phyloP scores from a whole-genome alignment of 1,140 invertebrate genomes.

The Oncopodura yosiiana region DNA sequence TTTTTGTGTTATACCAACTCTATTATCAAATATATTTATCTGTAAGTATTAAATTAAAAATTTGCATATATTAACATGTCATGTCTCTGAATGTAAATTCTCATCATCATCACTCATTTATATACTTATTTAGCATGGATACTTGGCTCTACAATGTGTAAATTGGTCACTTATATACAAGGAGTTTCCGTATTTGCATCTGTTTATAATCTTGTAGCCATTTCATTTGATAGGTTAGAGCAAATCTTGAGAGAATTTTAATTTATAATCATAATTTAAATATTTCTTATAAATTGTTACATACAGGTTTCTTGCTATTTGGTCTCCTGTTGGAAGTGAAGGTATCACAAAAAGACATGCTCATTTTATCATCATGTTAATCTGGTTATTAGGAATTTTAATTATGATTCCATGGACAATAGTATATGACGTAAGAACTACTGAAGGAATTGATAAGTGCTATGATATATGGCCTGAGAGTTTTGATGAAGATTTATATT shows the following conservation, averaged over 20 bases:
- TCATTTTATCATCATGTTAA: slow-evolving; percentile 42
- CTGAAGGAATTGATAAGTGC: slow-evolving; percentile 33
- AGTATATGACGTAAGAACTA: slow-evolving; percentile 38
- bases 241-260: background rate
- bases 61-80: background rate
- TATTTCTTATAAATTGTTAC: background rate
- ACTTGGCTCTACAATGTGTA: slow-evolving; percentile 51
- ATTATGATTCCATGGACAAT: slow-evolving; percentile 52
- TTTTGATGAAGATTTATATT: slow-evolving; percentile 44
- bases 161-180: slow-evolving; percentile 52
- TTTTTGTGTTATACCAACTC: slow-evolving; percentile 46
- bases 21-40: slow-evolving; percentile 43
- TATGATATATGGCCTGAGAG: slow-evolving; percentile 44
- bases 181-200: slow-evolving; percentile 54
- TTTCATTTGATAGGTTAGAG: slow-evolving; percentile 47
- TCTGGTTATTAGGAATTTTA: slow-evolving; percentile 48
- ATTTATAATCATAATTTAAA: background rate
- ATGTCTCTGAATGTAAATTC: background rate
- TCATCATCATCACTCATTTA: too few species aligned
- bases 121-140: slow-evolving; percentile 51
- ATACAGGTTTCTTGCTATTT: slow-evolving; percentile 49
- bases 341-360: slow-evolving; percentile 41
- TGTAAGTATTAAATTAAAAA: slow-evolving; percentile 37
- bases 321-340: slow-evolving; percentile 47
- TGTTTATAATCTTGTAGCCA: slow-evolving; percentile 52